Conservation (phyloP, 2,797 vertebrate species). For the Thalassophryne amazonica region DNA sequence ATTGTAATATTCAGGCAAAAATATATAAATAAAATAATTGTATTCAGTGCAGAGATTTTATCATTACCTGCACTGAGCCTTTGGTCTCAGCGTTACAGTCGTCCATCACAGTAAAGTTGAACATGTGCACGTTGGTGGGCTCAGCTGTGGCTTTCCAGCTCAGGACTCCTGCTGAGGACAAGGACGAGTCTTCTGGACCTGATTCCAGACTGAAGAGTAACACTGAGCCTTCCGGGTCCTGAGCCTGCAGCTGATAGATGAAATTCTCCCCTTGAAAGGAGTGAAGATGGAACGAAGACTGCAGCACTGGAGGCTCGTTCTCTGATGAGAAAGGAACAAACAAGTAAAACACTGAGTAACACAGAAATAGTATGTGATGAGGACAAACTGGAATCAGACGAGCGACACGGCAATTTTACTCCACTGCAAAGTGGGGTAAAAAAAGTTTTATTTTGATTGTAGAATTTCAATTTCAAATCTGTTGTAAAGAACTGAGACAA, state of each 20-base stretch:
- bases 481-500: too few relatives aligned
- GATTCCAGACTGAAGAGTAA: slow-evolving; percentile 81
- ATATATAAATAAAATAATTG: too few relatives aligned
- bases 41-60: too few relatives aligned
- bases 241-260: slow-evolving; percentile 83
- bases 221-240: slow-evolving; percentile 85
- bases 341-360: not conserved
- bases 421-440: too few relatives aligned
- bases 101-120: slow-evolving; percentile 79
- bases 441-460: too few relatives aligned
- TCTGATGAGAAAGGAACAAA: slow-evolving; percentile 58
- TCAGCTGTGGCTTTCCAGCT: slow-evolving; percentile 78
- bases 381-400: not conserved
- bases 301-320: slow-evolving; percentile 82
- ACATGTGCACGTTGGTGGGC: slow-evolving; percentile 45
- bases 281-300: slow-evolving; percentile 64
- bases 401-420: not conserved
- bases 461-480: too few relatives aligned
- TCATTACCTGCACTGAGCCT: slow-evolving; percentile 77
- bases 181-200: slow-evolving; percentile 77
- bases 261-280: slow-evolving; percentile 87
- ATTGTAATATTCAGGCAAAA: too few relatives aligned
- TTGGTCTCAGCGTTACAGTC: slow-evolving; percentile 80
- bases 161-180: slow-evolving; percentile 86
- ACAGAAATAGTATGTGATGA: not conserved